These are phyloP conservation scores for Oreochromis niloticus DNA, from an alignment of 2,113 vertebrate genomes.

Conservation along the genomic window DNA sequence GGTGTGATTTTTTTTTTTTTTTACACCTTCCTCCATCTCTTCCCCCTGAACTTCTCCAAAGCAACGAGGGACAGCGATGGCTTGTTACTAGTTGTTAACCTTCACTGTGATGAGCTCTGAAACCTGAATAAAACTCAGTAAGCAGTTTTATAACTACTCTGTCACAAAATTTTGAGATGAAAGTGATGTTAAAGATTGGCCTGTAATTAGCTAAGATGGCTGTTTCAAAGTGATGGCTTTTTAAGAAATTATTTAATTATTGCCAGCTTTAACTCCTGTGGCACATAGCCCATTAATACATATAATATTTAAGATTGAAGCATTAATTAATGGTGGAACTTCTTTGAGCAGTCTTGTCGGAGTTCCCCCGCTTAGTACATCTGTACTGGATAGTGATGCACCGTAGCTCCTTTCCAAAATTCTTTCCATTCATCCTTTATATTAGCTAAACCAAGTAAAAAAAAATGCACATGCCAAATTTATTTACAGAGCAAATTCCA, in stretches of 20 bases:
- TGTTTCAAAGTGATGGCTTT: background rate
- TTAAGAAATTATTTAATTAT: background rate
- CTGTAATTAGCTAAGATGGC: background rate
- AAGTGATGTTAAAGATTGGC: background rate
- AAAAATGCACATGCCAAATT: background rate
- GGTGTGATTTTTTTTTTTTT: too few relatives aligned
- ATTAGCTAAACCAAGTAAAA: background rate
- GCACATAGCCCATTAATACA: background rate
- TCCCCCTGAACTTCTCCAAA: background rate
- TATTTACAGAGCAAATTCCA: background rate
- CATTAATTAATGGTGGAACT: background rate
- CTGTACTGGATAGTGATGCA: background rate
- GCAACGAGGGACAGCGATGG: background rate
- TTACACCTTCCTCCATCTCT: background rate
- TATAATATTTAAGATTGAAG: background rate
- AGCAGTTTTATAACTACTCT: background rate
- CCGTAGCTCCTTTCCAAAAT: background rate
- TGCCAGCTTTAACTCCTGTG: background rate
- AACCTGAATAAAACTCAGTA: background rate
- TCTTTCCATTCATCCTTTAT: background rate
- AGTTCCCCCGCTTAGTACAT: background rate
- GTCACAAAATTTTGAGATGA: background rate
- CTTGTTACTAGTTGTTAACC: background rate
- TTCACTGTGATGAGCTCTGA: background rate
- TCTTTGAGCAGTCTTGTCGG: background rate